Evolutionary conservation across 2,113 vertebrate species (phyloP), one percentile per base, ranked within the genome.

Genomic region (Gobius niger): DNA sequence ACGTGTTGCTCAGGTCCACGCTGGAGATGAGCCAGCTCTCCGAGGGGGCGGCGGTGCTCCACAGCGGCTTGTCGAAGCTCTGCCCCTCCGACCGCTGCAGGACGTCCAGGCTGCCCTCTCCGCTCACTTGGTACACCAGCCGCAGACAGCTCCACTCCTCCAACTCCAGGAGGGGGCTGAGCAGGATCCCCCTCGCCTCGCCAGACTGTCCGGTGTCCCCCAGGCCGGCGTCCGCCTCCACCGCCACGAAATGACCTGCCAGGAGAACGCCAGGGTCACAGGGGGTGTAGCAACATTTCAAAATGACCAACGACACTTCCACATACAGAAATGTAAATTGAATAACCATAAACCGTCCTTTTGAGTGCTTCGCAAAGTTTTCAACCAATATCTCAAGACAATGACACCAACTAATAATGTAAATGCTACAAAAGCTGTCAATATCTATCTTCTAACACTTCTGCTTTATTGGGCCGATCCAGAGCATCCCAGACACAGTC

Each of bases 141-240:
- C 96, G 93, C 71, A 99, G 82, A 46, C 97, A 99, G 89, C 93
- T 97, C 96, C 96, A 97, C 42, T 96, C 95, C n/a, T 91, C 92
- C 0, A 90, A 85, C 44, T 94, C 93, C 47, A 99, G 78, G 24
- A 91, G 85, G 12, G 95, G 94, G 78, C 97, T 97, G 41, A 93
- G 75, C 61, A 98, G 91, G 61, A 95, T 66, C 1, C 94, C 96
- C 34, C 34, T 68, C 24, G 13, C 19, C 19, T 11, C 24, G 0
- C 53, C 13, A 41, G 3, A 63, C 75, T n/a, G 5, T 65, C 61
- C 69, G 49, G 0, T 68, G 56, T 11, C 44, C 1, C 86, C 94
- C 73, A 93, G 89, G 7, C 66, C 53, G 2, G 11, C 0, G 0
- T 88, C 64, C 0, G 46, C 67, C 34, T 96, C 95, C 81, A 96